Evolutionary conservation across 2,888 invertebrate species (phyloP), one percentile per base, ranked within the genome.

Genomic region (Deilephila porcellus): DNA sequence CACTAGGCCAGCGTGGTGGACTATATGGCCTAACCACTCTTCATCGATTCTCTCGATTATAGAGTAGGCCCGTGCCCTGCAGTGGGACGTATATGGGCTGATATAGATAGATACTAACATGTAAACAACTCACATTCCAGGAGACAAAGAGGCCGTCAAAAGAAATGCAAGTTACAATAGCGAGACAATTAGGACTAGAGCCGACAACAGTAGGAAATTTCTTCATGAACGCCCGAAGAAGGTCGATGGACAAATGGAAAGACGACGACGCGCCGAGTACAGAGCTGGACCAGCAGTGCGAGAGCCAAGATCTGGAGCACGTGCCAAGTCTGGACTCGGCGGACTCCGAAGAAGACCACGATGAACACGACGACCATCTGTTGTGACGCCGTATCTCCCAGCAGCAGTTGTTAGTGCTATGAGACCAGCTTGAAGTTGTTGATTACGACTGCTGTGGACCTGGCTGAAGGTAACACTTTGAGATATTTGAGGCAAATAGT

Each of bases 151-250:
- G 99, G 93, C 99, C 99, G 83, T 99, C 99, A 82, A 99, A 99
- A 95, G 99, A 99, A 95, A 99, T 99, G 99, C 99, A 99, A 95
- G 99, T 99, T 86, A 99, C 99, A 85, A 99, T 99, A 95, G 99
- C 99, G 45, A 96, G 99, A 82, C 99, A 99, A 91, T 95, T 99
- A 84, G 99, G 99, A 77, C 95, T 99, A 81, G 99, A 99, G 90
- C 99, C 99, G 73, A 99, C 99, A 73, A 99, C 99, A 17, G 99
- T 99, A 75, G 99, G 99, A 71, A 99, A 99, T 93, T 99, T 99
- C 96, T 99, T 99, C 95, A 99, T 99, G 99, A 99, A 99, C 93
- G 99, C 99, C n/a, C 96, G 99, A 76, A 96, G 99, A 82, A 96
- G 99, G 80, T 98, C 98, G 4, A 98, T 98, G 98, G 99, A 99